Percentiles rank a stretch among this genome's conserved stretches.
These are phyloP conservation scores for Carassius gibelio DNA, from an alignment of 2,113 vertebrate genomes.

Conservation along the genomic window DNA sequence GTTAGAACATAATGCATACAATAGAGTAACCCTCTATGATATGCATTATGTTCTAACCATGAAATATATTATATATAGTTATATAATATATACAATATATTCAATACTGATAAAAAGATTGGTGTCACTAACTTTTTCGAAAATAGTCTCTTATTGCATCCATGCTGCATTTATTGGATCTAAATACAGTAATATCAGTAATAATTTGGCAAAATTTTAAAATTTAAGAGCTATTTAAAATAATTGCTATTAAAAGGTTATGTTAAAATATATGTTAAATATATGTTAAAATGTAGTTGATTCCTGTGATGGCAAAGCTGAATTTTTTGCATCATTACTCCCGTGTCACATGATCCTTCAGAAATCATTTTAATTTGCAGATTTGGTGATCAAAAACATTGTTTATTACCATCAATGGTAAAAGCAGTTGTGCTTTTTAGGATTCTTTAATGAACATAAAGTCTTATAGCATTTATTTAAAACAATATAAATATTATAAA, in stretches of 20 bases:
- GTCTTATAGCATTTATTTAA: background rate
- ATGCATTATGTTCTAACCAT: too few species aligned
- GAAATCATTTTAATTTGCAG: background rate
- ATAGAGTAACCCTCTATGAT: too few species aligned
- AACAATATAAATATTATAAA: background rate
- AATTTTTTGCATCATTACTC: background rate
- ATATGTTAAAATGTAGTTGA: background rate
- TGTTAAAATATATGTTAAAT: background rate
- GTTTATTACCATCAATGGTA: background rate
- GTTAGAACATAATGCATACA: too few species aligned
- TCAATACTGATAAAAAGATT: too few species aligned
- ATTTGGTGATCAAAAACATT: background rate
- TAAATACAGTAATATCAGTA: background rate
- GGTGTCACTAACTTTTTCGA: too few species aligned
- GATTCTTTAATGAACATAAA: background rate
- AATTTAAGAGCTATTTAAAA: background rate
- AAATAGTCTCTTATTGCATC: too few species aligned
- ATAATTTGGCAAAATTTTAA: background rate
- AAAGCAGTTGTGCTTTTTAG: background rate
- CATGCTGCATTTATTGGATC: too few species aligned
- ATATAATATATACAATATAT: too few species aligned
- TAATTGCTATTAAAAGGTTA: background rate
- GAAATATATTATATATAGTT: too few species aligned
- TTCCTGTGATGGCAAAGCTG: background rate
- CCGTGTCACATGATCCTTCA: background rate